Evolutionary conservation across 2,797 vertebrate species (phyloP).

Genomic region (Chelon labrosus): DNA sequence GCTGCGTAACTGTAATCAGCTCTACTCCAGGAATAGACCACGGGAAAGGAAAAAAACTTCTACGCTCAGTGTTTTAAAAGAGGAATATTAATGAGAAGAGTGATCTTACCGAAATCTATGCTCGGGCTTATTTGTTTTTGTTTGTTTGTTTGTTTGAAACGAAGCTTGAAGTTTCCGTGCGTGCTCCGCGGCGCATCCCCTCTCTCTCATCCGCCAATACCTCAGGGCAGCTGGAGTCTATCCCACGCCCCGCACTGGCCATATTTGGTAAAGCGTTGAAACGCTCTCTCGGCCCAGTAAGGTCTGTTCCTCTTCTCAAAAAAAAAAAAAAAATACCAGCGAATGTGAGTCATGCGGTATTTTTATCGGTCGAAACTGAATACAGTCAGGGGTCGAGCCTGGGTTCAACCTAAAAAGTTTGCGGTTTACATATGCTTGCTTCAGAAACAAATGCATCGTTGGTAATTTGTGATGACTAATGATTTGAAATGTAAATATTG

Average conservation of each 20-base stretch:
- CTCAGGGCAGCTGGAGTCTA: background rate
- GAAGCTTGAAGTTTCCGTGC: conserved; percentile 23
- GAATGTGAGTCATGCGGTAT: background rate
- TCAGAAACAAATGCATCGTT: too few relatives aligned
- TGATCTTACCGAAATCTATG: conserved; percentile 55
- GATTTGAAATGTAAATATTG: too few relatives aligned
- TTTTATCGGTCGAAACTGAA: background rate
- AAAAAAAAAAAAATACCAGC: background rate
- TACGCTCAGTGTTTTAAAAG: accelerated
- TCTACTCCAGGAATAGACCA: conserved; percentile 9
- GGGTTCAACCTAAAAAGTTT: background rate
- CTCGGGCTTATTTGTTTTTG: background rate
- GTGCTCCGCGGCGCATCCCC: conserved; percentile 20
- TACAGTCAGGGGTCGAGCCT: background rate
- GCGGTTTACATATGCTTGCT: too few relatives aligned
- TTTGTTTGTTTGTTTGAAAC: background rate
- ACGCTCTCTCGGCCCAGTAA: background rate
- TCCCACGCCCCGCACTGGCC: conserved; percentile 62
- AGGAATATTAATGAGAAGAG: accelerated
- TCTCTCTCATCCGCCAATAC: conserved; percentile 35
- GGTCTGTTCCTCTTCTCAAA: conserved; percentile 25
- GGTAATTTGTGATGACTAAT: too few relatives aligned
- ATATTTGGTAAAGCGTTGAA: conserved; percentile 69
- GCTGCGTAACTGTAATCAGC: background rate
- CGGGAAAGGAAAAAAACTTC: accelerated